Percentiles rank a stretch among this genome's conserved stretches.
Evolutionary conservation across 2,113 vertebrate species (phyloP).

Genomic region (Sturnus vulgaris): DNA sequence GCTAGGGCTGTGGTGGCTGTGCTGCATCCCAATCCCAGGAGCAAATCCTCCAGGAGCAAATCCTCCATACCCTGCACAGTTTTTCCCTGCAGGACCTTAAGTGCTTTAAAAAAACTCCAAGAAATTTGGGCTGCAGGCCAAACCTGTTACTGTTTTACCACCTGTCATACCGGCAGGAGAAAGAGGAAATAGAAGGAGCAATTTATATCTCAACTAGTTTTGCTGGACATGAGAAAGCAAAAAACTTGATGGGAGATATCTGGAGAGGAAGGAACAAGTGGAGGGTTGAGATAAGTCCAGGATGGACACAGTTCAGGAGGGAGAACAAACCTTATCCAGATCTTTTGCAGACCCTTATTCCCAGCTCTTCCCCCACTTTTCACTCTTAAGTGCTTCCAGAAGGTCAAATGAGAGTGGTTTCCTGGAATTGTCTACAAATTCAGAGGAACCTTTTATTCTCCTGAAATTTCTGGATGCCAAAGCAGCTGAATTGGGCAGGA

Average conservation of each 20-base stretch:
- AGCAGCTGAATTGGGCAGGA: neutral
- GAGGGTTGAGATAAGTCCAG: neutral
- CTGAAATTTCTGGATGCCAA: neutral
- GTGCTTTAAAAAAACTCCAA: neutral
- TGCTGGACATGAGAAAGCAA: neutral
- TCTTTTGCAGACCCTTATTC: neutral
- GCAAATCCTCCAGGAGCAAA: rapidly evolving
- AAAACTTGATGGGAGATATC: neutral
- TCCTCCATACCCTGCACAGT: neutral
- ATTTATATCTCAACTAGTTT: neutral
- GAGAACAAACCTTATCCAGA: neutral
- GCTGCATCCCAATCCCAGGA: neutral
- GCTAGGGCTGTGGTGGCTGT: neutral
- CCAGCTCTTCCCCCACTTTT: neutral
- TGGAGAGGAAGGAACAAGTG: neutral
- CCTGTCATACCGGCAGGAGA: neutral
- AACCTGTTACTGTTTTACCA: neutral
- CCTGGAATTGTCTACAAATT: neutral
- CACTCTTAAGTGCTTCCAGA: neutral
- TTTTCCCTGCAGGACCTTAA: neutral
- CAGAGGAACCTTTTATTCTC: neutral
- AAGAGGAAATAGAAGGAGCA: neutral
- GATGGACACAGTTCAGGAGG: neutral
- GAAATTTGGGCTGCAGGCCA: neutral
- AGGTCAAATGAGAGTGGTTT: neutral